Base-by-base conservation (phyloP, 2,797 vertebrate species). In the Sphenopsis melanotis region DNA sequence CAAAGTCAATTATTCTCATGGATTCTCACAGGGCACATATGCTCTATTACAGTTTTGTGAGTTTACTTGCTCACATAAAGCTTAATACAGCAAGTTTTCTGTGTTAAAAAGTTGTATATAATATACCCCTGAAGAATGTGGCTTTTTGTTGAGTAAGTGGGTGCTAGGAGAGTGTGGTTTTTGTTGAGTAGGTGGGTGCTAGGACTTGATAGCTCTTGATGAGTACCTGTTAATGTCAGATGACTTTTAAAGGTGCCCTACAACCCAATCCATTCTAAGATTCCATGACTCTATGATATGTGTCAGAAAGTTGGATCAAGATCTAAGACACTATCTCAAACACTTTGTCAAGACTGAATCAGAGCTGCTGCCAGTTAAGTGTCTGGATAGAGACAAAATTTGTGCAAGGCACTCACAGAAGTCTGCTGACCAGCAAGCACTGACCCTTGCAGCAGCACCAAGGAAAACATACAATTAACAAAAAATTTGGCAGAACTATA, bases 1-100 rank as follows among this genome's bases (percentile, higher is more conserved):
- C 44, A 70, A 84, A 94, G 60, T 76, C 81, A 92, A 89, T 89
- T 93, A 92, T 87, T 92, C 93, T 85, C 75, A 72, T 74, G 49
- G 74, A 92, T 96, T 57, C 68, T 93, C 82, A 52, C 21, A 70
- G 75, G 81, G 41, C 19, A 59, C 26, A 34, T 87, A 55, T 27
- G 36, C 5, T 72, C 6, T 56, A 29, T 63, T 63, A 63, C 23
- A 59, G 52, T 80, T 92, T 79, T 55, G 29, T 61, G 65, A 81
- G 14, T 78, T 86, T 84, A 42, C 74, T 76, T 90, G 63, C 15
- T 69, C 22, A 36, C 23, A 70, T 80, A 82, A 87, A 89, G 47
- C 37, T 69, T 75, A 69, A 72, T 82, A 70, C 8, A 20, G 23
- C 50, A 91, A 68, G 24, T 60, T 83, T 36, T 50, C 3, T 42